A percentile compares a stretch with the other conserved stretches of the same genome.
Conservation (phyloP, 2,888 invertebrate species). For the Drosophila sordidula region DNA sequence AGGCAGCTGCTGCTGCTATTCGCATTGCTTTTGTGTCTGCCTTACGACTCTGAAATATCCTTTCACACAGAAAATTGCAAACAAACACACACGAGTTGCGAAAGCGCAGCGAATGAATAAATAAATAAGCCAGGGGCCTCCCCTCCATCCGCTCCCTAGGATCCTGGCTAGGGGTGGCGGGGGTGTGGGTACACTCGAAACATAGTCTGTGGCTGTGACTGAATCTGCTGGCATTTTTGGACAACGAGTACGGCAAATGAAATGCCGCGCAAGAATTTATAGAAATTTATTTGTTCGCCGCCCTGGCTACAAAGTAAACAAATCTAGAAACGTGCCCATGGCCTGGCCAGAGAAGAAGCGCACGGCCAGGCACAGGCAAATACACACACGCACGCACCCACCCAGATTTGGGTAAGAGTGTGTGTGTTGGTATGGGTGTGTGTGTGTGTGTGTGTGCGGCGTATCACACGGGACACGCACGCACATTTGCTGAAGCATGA, state of each 20-base stretch:
- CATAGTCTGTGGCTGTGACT: conserved; percentile 59
- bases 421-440: conserved; percentile 9
- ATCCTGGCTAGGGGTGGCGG: conserved; percentile 5
- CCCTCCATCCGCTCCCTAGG: conserved; percentile 20
- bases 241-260: conserved; percentile 68
- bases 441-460: conserved; percentile 10
- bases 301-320: conserved; percentile 73
- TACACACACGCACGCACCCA: conserved; percentile 25
- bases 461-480: conserved; percentile 58
- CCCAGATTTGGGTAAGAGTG: conserved; percentile 1
- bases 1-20: conserved; percentile 40
- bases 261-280: conserved; percentile 80
- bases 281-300: conserved; percentile 76
- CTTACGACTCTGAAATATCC: conserved; percentile 67
- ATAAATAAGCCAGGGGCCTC: conserved; percentile 67
- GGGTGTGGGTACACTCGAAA: conserved; percentile 20
- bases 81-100: conserved; percentile 57
- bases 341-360: conserved; percentile 51
- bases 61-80: conserved; percentile 77
- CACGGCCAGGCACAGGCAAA: conserved; percentile 38
- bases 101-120: conserved; percentile 74
- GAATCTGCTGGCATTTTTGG: conserved; percentile 68
- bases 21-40: conserved; percentile 67
- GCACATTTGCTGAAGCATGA: conserved; percentile 66
- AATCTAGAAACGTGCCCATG: conserved; percentile 72